Percentiles rank a stretch among this genome's conserved stretches.
These are phyloP conservation scores for Athripsodes cinereus DNA, from an alignment of 2,888 invertebrate species.

Conservation along the genomic window DNA sequence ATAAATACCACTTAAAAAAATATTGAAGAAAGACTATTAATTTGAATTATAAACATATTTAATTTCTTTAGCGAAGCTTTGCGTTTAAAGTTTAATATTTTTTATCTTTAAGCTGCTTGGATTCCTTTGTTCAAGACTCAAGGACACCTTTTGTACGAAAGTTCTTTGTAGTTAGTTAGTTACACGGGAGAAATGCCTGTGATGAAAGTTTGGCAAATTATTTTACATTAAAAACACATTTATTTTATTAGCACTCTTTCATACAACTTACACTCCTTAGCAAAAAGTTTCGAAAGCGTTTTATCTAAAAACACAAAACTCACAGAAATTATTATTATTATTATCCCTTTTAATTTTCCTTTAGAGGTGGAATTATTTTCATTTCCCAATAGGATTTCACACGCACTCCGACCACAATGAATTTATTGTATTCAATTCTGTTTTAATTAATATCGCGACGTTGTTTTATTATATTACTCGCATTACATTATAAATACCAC, in stretches of 20 bases:
- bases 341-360: background rate
- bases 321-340: background rate
- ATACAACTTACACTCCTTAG: no score
- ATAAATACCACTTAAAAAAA: no score
- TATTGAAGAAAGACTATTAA: no score
- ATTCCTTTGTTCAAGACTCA: background rate
- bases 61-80: no score
- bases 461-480: no score
- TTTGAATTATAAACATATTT: no score
- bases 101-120: background rate
- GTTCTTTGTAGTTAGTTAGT: background rate
- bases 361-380: background rate
- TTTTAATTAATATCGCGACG: conserved; percentile 4
- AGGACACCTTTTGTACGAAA: background rate
- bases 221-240: conserved; percentile 6
- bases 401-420: conserved; percentile 7
- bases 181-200: no score
- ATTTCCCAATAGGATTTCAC: conserved; percentile 5
- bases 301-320: background rate
- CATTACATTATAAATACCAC: background rate
- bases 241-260: background rate
- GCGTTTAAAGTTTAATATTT: no score
- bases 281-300: conserved; percentile 4
- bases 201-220: background rate
- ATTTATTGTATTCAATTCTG: conserved; percentile 10